These are phyloP conservation scores for Oenanthe melanoleuca DNA, from an alignment of 2,113 vertebrate species.

Conservation along the genomic window DNA sequence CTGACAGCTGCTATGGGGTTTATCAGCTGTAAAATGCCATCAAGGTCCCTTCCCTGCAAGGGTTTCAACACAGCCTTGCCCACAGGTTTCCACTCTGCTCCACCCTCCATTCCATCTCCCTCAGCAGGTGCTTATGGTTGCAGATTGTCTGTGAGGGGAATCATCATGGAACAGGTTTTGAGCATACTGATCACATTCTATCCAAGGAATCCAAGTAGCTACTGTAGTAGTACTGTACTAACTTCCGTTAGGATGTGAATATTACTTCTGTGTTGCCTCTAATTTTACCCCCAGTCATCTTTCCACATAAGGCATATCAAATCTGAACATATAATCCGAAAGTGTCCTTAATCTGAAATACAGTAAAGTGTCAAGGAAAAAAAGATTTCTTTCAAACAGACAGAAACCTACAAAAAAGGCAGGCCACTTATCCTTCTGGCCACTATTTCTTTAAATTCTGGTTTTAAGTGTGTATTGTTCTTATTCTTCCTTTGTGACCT, in stretches of 20 bases:
- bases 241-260: not conserved
- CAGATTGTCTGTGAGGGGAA: rapidly evolving
- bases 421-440: not conserved
- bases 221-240: no score
- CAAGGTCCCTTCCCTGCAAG: not conserved
- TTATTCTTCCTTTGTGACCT: constrained; percentile 42
- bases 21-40: not conserved
- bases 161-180: not conserved
- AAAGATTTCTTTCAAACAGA: not conserved
- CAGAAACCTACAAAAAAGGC: not conserved
- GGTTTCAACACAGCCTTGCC: not conserved
- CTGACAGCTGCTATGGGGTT: not conserved
- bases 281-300: not conserved
- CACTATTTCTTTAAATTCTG: not conserved
- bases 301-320: not conserved
- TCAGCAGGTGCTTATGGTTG: not conserved
- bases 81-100: not conserved
- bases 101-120: not conserved
- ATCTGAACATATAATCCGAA: not conserved
- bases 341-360: not conserved
- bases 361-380: not conserved
- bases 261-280: not conserved
- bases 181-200: not conserved
- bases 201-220: not conserved
- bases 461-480: not conserved